Evolutionary conservation across 2,888 invertebrate genomes (phyloP).

Genomic region (Malacosoma neustria): DNA sequence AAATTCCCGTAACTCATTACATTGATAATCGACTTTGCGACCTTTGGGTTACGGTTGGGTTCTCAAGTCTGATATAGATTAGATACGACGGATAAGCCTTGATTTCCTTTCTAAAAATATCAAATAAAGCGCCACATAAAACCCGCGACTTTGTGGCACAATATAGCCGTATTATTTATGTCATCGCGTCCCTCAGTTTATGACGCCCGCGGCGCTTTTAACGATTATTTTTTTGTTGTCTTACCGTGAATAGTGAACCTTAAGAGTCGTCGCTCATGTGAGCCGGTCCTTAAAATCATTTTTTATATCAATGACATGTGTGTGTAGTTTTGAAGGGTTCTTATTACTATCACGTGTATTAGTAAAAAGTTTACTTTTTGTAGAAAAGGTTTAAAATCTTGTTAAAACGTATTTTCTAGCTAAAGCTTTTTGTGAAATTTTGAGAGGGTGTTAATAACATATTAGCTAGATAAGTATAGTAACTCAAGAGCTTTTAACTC

Average conservation of each 20-base stretch:
- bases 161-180: constrained; percentile 55
- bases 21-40: no score
- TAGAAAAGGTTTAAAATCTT: not conserved
- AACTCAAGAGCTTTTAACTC: no score
- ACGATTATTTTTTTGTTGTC: constrained; percentile 48
- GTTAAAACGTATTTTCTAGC: not conserved
- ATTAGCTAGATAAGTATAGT: no score
- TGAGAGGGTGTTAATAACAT: not conserved
- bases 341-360: constrained; percentile 1
- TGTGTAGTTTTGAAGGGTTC: not conserved
- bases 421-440: not conserved
- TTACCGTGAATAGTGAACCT: constrained; percentile 36
- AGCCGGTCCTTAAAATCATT: constrained; percentile 14
- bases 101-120: not conserved
- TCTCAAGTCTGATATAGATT: no score
- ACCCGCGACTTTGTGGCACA: constrained; percentile 29
- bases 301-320: constrained; percentile 3
- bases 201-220: constrained; percentile 31
- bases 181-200: constrained; percentile 47
- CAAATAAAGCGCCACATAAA: not conserved
- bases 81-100: no score
- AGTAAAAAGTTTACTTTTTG: not conserved
- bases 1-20: no score
- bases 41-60: no score
- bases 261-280: constrained; percentile 17